These are phyloP conservation scores for Cirrhinus molitorella DNA, from an alignment of 2,797 vertebrate species.

Conservation along the genomic window DNA sequence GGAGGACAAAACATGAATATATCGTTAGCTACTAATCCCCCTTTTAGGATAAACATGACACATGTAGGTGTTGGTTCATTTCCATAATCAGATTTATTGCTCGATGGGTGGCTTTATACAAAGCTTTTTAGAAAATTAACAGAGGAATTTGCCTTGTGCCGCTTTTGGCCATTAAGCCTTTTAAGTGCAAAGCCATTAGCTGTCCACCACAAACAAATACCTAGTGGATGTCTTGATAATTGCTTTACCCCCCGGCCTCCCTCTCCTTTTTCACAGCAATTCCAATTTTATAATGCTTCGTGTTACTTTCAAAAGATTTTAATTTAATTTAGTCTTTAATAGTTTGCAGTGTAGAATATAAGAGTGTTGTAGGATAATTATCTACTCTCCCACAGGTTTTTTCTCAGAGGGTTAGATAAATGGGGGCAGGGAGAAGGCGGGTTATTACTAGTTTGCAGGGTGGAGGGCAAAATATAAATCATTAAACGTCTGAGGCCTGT, in stretches of 20 bases:
- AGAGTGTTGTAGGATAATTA: not conserved
- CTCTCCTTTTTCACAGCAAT: not conserved
- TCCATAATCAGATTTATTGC: conserved; percentile 42
- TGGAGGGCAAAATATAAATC: conserved; percentile 68
- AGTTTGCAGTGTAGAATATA: not conserved
- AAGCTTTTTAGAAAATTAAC: conserved; percentile 38
- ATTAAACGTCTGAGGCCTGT: conserved; percentile 47
- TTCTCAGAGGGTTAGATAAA: not conserved
- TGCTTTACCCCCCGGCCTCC: conserved; percentile 4
- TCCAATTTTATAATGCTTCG: conserved; percentile 2
- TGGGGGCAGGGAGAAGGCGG: conserved; percentile 39
- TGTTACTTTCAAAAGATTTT: not conserved
- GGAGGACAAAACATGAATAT: conserved; percentile 14
- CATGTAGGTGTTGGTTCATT: conserved; percentile 56
- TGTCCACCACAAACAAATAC: conserved; percentile 10
- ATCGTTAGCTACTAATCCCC: conserved; percentile 29
- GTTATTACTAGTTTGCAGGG: conserved; percentile 65
- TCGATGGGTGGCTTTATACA: not conserved
- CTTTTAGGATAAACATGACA: conserved; percentile 24
- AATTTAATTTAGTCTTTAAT: not conserved
- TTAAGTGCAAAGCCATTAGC: conserved; percentile 37
- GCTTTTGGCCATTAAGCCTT: conserved; percentile 21
- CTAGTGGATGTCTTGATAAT: conserved; percentile 12
- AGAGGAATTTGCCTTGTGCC: not conserved
- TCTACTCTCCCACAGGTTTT: not conserved